Conservation (phyloP, 1,140 invertebrate species). For the Drosophila watanabei region DNA sequence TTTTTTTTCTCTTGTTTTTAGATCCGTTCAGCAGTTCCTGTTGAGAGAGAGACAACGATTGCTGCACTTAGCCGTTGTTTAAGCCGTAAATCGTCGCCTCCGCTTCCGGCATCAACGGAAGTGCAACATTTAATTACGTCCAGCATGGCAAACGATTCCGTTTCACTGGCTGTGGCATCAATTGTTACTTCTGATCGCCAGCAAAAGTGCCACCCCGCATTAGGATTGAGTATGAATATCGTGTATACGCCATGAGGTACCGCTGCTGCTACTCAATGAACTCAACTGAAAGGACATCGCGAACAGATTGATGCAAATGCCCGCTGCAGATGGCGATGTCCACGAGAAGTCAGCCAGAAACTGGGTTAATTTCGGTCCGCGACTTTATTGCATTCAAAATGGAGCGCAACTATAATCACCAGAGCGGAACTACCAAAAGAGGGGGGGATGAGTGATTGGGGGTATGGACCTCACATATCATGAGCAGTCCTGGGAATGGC, state of each 20-base stretch:
- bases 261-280: constrained; percentile 4
- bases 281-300: constrained; percentile 40
- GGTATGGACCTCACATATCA: constrained; percentile 41
- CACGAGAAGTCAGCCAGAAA: constrained; percentile 59
- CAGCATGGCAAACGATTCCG: constrained; percentile 52
- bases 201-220: neutral
- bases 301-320: constrained; percentile 51
- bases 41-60: constrained; percentile 22
- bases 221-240: constrained; percentile 33
- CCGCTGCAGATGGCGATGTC: constrained; percentile 34
- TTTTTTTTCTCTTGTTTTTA: constrained; percentile 12
- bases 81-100: constrained; percentile 50
- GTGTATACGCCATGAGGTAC: constrained; percentile 48
- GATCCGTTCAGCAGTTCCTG: constrained; percentile 38
- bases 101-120: constrained; percentile 46
- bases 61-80: constrained; percentile 45
- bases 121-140: constrained; percentile 67
- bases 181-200: constrained; percentile 10
- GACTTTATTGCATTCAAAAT: constrained; percentile 66
- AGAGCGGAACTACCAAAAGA: constrained; percentile 36
- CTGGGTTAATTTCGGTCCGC: constrained; percentile 60
- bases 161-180: constrained; percentile 30
- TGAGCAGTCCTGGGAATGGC: constrained; percentile 49
- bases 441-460: neutral
- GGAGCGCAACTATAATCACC: constrained; percentile 45